Conservation (phyloP, 2,797 vertebrate species). For the Takifugu rubripes region DNA sequence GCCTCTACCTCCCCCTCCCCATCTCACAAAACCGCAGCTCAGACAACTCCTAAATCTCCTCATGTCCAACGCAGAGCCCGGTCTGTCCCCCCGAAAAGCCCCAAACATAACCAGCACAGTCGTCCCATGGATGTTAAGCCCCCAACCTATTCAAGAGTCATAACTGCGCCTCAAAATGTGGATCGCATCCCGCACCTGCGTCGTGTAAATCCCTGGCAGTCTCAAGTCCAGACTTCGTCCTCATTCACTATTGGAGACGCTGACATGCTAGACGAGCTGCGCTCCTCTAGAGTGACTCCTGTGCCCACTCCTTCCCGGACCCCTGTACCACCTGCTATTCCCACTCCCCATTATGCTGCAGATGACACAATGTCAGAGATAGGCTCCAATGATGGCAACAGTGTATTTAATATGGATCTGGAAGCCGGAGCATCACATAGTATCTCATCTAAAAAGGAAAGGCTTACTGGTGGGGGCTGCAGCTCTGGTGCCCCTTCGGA, state of each 20-base stretch:
- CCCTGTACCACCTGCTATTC: conserved; percentile 31
- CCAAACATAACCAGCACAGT: conserved; percentile 71
- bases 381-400: conserved; percentile 69
- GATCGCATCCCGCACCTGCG: conserved; percentile 87
- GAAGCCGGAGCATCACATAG: conserved; percentile 54
- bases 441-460: conserved; percentile 52
- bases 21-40: conserved; percentile 69
- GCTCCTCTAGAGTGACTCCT: conserved; percentile 44
- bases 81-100: conserved; percentile 84
- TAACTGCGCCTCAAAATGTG: conserved; percentile 81
- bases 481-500: conserved; percentile 82
- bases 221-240: conserved; percentile 83
- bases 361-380: conserved; percentile 69
- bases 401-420: conserved; percentile 74
- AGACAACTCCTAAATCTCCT: conserved; percentile 74
- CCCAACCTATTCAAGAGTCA: conserved; percentile 77
- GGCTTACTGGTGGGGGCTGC: conserved; percentile 50
- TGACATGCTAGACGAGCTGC: conserved; percentile 51
- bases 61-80: conserved; percentile 73
- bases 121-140: conserved; percentile 76
- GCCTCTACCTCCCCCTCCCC: conserved; percentile 79
- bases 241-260: conserved; percentile 81
- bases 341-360: conserved; percentile 20
- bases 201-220: conserved; percentile 81
- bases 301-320: conserved; percentile 34